Evolutionary conservation across 1,140 invertebrate genomes (phyloP).

Genomic region (Daktulosphaira vitifoliae): DNA sequence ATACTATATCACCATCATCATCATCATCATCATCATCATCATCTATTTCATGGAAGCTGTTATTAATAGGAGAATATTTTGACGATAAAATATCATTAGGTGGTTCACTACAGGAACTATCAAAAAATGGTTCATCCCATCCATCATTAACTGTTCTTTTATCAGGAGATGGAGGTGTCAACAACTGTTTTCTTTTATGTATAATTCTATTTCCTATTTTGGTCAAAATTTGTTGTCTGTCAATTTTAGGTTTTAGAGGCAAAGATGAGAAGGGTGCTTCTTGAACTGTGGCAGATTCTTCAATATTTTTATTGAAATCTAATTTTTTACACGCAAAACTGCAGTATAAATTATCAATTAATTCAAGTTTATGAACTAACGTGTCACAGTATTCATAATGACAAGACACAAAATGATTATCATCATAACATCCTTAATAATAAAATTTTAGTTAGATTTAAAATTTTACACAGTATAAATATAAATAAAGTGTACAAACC

Average conservation of each 20-base stretch:
- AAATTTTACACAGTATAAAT: too few species aligned
- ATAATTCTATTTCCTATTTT: slow-evolving; percentile 20
- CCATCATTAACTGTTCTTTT: background rate
- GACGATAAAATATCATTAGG: background rate
- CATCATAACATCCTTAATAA: background rate
- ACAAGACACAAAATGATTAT: slow-evolving; percentile 12
- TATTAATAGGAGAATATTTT: background rate
- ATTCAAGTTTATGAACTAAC: slow-evolving; percentile 7
- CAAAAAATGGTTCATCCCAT: background rate
- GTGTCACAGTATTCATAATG: slow-evolving; percentile 12
- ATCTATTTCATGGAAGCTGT: background rate
- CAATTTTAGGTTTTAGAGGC: background rate
- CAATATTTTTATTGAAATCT: background rate
- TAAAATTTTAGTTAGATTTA: too few species aligned
- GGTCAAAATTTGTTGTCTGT: background rate
- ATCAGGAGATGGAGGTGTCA: background rate
- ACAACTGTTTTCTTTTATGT: slow-evolving; percentile 12
- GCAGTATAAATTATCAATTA: slow-evolving; percentile 17
- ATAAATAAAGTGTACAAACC: too few species aligned
- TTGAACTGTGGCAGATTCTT: background rate
- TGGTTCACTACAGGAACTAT: background rate
- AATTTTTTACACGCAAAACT: slow-evolving; percentile 7
- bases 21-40: background rate
- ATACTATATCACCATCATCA: background rate
- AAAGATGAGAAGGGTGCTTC: background rate